Percentiles rank a stretch among this genome's conserved stretches.
These are phyloP conservation scores for Alosa alosa DNA, from an alignment of 2,113 vertebrate species.

Conservation along the genomic window DNA sequence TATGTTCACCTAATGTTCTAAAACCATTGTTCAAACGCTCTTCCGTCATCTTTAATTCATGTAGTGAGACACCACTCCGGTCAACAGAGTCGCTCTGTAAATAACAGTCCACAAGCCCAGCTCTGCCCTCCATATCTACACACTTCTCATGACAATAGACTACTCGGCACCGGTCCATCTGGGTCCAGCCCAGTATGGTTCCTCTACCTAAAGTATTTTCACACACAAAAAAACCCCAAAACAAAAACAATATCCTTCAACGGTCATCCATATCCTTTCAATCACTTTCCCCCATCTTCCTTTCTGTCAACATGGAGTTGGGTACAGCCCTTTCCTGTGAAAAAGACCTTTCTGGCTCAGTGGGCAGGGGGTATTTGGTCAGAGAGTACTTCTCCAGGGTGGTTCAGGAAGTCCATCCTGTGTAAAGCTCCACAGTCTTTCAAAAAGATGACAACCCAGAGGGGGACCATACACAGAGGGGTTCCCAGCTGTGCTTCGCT, in stretches of 20 bases:
- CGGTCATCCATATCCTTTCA: constrained; percentile 42
- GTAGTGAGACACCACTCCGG: constrained; percentile 51
- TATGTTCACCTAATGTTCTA: background rate
- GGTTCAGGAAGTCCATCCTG: background rate
- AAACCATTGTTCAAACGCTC: background rate
- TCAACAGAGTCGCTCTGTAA: constrained; percentile 65
- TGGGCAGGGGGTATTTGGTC: background rate
- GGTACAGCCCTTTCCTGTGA: constrained; percentile 25
- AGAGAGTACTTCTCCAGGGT: background rate
- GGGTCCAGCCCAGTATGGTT: constrained; percentile 77
- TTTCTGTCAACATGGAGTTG: constrained; percentile 59
- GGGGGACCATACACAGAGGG: background rate
- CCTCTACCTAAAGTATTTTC: constrained; percentile 43
- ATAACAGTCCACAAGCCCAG: constrained; percentile 52
- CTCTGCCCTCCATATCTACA: constrained; percentile 53
- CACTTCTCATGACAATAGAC: background rate
- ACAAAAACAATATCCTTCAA: constrained; percentile 63
- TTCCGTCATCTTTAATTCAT: background rate
- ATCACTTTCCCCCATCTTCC: constrained; percentile 39
- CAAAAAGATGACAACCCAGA: background rate
- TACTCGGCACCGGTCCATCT: constrained; percentile 45
- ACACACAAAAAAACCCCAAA: background rate
- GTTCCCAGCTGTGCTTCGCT: background rate
- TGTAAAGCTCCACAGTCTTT: background rate
- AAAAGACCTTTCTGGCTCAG: constrained; percentile 11